Evolutionary conservation across 64 coral and sea anemone species (phyloP).

Genomic region (Catalaphyllia jardinei): DNA sequence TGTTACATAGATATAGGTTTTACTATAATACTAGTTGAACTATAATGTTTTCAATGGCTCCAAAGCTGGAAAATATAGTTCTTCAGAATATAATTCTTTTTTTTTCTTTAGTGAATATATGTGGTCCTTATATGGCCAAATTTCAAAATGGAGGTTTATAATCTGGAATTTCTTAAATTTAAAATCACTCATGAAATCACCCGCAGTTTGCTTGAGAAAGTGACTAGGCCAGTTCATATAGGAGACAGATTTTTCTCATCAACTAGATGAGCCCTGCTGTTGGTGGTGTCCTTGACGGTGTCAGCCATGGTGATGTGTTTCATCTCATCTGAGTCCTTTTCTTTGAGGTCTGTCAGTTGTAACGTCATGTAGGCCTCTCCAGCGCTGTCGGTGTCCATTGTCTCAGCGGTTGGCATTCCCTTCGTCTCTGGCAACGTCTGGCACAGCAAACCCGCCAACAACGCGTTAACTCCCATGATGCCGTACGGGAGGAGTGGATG

Average conservation of each 20-base stretch:
- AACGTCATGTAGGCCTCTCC: background rate
- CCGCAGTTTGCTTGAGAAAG: too few species aligned
- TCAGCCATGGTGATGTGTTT: background rate
- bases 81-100: too few species aligned
- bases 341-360: background rate
- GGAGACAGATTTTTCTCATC: background rate
- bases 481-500: slow-evolving; percentile 40
- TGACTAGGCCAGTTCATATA: too few species aligned
- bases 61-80: too few species aligned
- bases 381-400: background rate
- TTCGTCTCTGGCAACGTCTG: slow-evolving; percentile 33
- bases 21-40: too few species aligned
- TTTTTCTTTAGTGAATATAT: too few species aligned
- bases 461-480: slow-evolving; percentile 24
- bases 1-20: too few species aligned
- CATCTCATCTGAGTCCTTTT: background rate
- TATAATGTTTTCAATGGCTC: too few species aligned
- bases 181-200: too few species aligned
- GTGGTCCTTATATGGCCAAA: too few species aligned
- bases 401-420: slow-evolving; percentile 33
- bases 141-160: too few species aligned
- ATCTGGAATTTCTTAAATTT: too few species aligned
- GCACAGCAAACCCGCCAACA: slow-evolving; percentile 29
- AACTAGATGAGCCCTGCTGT: background rate
- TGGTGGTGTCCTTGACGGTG: background rate